A percentile compares a stretch with the other conserved stretches of the same genome.
phyloP scores from a whole-genome alignment of 2,888 invertebrate species.

The Nasonia oneida region DNA sequence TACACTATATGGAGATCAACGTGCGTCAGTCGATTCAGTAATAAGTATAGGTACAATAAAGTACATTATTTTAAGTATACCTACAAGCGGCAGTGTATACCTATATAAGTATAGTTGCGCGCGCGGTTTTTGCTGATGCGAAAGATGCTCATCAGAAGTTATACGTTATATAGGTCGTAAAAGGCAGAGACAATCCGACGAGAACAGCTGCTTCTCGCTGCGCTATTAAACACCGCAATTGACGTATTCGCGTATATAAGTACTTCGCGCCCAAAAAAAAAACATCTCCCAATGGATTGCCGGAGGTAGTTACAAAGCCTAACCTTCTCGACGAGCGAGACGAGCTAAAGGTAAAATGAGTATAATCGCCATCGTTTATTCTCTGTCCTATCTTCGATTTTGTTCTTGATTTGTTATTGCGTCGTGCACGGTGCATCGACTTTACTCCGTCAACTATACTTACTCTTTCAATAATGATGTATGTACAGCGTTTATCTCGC shows the following conservation, averaged over 20 bases:
- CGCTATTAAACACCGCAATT: no score
- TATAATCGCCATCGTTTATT: no score
- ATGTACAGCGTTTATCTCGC: not conserved
- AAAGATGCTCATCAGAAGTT: no score
- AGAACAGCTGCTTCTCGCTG: constrained; percentile 4
- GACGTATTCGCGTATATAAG: not conserved
- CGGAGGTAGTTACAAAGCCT: constrained; percentile 6
- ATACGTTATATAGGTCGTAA: not conserved
- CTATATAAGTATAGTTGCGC: not conserved
- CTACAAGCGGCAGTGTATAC: not conserved
- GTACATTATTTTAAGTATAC: no score
- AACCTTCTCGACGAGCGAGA: not conserved
- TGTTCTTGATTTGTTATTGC: not conserved
- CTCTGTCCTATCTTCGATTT: no score
- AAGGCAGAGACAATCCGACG: not conserved
- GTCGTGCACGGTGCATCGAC: no score
- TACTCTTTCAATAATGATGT: no score
- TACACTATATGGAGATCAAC: no score
- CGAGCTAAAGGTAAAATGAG: constrained; percentile 35
- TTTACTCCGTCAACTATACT: not conserved
- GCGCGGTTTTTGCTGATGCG: no score
- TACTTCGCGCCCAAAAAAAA: constrained; percentile 10
- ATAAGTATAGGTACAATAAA: no score
- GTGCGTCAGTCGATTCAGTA: no score
- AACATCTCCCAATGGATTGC: constrained; percentile 18